Base-by-base conservation (phyloP, 2,797 vertebrate genomes). In the Pseudochaenichthys georgianus region DNA sequence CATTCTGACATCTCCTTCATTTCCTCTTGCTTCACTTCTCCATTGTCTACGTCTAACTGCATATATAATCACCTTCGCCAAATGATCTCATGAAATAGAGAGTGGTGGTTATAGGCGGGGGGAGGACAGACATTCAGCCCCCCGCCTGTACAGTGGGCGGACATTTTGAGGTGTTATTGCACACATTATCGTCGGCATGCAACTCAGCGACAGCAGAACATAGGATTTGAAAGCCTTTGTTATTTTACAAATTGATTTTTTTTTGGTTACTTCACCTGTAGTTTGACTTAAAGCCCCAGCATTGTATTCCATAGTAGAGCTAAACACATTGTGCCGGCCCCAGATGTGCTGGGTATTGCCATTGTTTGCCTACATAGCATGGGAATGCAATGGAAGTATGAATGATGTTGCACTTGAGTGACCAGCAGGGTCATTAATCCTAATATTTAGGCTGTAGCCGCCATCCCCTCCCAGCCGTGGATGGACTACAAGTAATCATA, bases 401-500 rank as follows among this genome's bases (percentile, higher is more conserved):
- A 93, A 71, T 70, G 81, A 93, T 92, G 89, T 83, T 89, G 78
- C 69, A 80, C 52, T 75, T 58, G 52, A 85, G 78, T 87, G 83
- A 85, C 81, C 82, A 64, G 69, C 62, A 5, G 13, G 77, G 80
- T 83, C 89, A 92, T 93, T 91, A 90, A 93, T 94, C 91, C 90
- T 89, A 86, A 93, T 92, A 88, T 91, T 88, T 84, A 86, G 81
- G 83, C 85, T 88, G 70, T 62, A 87, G 78, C 78, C 57, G 0
- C 81, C 80, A 87, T 91, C 77, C 80, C 88, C 91, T 92, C 77
- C 75, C 62, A 82, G 86, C 84, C 38, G 38, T 5, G 50, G 83
- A 81, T 74, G 65, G 85, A 92, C 89, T 92, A 85, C 78, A 86
- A 90, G 91, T 89, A 91, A 92, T 93, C 93, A 92, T 90, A 76